Percentiles rank a stretch among this genome's conserved stretches.
phyloP scores from a whole-genome alignment of 2,797 vertebrate species.

The Lutjanus argentimaculatus region DNA sequence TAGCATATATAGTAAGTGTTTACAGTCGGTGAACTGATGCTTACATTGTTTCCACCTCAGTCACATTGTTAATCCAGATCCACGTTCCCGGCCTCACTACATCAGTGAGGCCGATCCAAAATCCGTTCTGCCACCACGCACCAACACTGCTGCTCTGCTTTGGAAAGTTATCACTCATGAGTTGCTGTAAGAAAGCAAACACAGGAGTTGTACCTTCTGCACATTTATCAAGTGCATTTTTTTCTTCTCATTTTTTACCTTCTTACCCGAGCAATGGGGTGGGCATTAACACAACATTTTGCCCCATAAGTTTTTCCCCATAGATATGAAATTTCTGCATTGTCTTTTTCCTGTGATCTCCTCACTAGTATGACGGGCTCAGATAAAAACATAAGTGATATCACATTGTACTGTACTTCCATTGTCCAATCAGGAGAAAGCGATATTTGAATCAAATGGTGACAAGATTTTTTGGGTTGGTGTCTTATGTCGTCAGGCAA shows the following conservation, averaged over 20 bases:
- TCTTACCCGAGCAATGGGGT: no score
- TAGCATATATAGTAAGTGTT: not conserved
- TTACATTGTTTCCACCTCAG: conserved; percentile 55
- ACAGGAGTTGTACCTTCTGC: not conserved
- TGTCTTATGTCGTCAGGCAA: not conserved
- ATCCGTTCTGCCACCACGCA: conserved; percentile 50
- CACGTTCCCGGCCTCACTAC: conserved; percentile 39
- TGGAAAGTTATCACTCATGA: conserved; percentile 33
- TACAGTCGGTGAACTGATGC: conserved; percentile 7
- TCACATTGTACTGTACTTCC: not conserved
- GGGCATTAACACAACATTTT: no score
- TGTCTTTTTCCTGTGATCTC: not conserved
- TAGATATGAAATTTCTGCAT: not conserved
- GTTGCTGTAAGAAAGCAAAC: conserved; percentile 43
- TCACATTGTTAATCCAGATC: conserved; percentile 75
- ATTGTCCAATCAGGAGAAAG: not conserved
- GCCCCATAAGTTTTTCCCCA: not conserved
- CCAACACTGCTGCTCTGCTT: rapidly evolving
- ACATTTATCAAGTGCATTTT: not conserved
- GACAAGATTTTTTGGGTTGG: not conserved
- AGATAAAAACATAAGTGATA: not conserved
- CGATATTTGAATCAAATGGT: not conserved
- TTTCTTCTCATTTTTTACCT: no score
- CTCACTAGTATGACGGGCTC: no score
- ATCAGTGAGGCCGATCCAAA: conserved; percentile 73